These are phyloP conservation scores for Siphlonurus alternatus DNA, from an alignment of 2,888 invertebrate species.

Conservation along the genomic window DNA sequence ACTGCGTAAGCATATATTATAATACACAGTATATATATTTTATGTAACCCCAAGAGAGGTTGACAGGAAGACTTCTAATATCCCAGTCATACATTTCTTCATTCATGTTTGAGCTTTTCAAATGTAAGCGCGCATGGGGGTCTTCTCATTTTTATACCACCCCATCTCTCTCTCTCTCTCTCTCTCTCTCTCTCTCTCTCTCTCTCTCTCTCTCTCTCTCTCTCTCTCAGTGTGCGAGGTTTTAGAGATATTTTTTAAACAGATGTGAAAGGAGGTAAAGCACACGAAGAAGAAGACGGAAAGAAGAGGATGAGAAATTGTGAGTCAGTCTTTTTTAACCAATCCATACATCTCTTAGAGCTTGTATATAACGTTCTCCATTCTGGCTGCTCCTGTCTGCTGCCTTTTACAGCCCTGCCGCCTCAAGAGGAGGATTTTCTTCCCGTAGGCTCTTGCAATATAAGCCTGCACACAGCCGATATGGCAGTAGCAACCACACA, in stretches of 20 bases:
- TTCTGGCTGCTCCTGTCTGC: not conserved
- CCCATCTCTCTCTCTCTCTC: not conserved
- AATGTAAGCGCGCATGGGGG: too few relatives aligned
- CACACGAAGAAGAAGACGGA: too few relatives aligned
- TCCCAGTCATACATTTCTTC: too few relatives aligned
- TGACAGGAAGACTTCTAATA: too few relatives aligned
- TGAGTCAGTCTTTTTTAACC: not conserved
- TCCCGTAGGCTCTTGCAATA: too few relatives aligned
- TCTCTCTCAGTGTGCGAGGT: not conserved
- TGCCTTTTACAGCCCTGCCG: not conserved
- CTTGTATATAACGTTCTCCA: too few relatives aligned
- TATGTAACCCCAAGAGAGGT: too few relatives aligned
- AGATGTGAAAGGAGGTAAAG: not conserved
- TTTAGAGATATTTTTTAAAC: not conserved
- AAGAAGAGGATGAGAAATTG: not conserved
- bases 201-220: not conserved
- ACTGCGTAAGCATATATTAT: too few relatives aligned
- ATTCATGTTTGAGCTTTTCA: too few relatives aligned
- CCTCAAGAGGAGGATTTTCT: too few relatives aligned
- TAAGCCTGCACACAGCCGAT: not conserved
- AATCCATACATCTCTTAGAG: not conserved
- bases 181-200: not conserved
- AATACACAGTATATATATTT: too few relatives aligned
- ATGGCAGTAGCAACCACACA: not conserved
- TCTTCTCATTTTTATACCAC: not conserved